Evolutionary conservation across 2,797 vertebrate genomes (phyloP), one percentile per base, ranked within the genome.

Genomic region (Harpagifer antarcticus): DNA sequence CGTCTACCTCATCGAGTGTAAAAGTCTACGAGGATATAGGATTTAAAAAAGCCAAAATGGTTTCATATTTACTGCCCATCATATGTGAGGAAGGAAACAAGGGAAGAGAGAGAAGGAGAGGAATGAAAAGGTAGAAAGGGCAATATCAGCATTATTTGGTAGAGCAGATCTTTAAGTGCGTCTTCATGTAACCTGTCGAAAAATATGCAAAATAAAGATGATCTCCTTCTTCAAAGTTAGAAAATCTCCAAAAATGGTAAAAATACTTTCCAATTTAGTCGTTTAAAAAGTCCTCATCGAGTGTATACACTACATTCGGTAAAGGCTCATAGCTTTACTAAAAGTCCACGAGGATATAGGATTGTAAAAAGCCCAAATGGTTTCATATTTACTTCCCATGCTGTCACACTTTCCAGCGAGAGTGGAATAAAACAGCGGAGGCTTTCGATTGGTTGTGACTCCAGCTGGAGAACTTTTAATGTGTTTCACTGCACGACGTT

Each of bases 381-480:
- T 64, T 76, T 88, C 68, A 68, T 65, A 72, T 79, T 80, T 59
- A 40, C 71, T 62, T 63, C 76, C 49, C 13, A 20, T 31, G 53
- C 44, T 60, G 74, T 88, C 87, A 82, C 58, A 88, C 49, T 90
- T 90, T 93, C 84, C 88, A 86, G 53, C 58, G 53, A 20, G 15
- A 74, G 57, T n/a, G 56, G 71, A 76, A 76, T 55, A 64, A 78
- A 86, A 76, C 81, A 73, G 31, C 55, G 2, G 31, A 52, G 61
- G 73, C 55, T 67, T 68, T 54, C 7, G 53, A 78, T 50, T 52
- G 64, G 17, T 66, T 45, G 17, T 59, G 48, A 76, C 57, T 84
- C 69, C 73, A 87, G 80, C 72, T 86, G 72, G 68, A 82, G 73
- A 59, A n/a, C 61, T 52, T 86, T 84, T 68, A 78, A 88, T 66